Conservation (phyloP, 2,113 vertebrate species). For the Trogon melanurus region DNA sequence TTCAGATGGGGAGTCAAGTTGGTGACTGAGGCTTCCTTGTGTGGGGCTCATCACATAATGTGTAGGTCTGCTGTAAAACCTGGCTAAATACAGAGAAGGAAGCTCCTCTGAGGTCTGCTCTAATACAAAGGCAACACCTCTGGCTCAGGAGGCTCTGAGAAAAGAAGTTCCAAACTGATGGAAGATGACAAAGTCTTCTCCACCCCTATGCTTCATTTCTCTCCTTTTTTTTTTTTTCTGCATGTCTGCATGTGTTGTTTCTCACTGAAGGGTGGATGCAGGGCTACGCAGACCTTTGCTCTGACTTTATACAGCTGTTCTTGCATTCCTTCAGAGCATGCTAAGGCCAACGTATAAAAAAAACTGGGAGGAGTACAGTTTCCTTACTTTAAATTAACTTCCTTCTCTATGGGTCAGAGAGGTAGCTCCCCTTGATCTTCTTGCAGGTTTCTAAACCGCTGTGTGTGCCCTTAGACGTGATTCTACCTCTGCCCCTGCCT, state of each 20-base stretch:
- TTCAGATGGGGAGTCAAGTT: background rate
- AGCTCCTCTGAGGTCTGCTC: background rate
- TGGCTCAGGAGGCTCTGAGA: background rate
- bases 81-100: background rate
- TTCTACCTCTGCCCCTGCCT: background rate
- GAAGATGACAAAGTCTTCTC: background rate
- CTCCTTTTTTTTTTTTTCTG: background rate
- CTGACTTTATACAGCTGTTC: background rate
- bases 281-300: background rate
- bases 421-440: background rate
- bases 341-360: background rate
- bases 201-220: background rate
- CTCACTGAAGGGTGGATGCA: background rate
- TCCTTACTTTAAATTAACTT: background rate
- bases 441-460: background rate
- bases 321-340: background rate
- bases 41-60: background rate
- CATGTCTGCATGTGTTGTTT: fast-evolving
- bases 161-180: background rate
- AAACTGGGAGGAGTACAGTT: background rate
- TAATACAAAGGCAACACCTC: background rate
- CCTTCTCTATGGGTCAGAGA: background rate
- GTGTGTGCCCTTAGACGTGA: background rate
- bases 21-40: background rate
- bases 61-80: background rate